Evolutionary conservation across 2,113 vertebrate species (phyloP).

Genomic region (Conger conger): DNA sequence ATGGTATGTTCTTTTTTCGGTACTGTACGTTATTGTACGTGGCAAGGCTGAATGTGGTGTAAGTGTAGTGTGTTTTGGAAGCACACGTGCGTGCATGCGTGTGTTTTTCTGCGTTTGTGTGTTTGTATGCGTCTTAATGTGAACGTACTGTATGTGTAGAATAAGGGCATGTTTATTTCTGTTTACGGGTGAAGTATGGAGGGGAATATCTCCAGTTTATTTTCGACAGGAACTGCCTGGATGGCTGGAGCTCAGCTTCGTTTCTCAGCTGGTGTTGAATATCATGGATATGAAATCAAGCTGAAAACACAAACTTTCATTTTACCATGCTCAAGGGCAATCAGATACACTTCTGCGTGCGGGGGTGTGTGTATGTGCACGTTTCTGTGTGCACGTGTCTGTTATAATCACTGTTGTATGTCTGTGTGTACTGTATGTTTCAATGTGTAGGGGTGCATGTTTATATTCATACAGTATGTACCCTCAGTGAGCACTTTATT

Average conservation of each 20-base stretch:
- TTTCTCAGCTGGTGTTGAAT: background rate
- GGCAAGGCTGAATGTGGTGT: no score
- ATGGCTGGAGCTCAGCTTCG: background rate
- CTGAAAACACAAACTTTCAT: background rate
- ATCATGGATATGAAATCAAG: background rate
- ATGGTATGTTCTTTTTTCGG: no score
- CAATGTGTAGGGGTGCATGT: no score
- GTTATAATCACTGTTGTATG: constrained; percentile 26
- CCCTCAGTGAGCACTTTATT: no score
- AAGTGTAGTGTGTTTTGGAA: no score
- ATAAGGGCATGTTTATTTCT: background rate
- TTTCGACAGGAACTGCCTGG: background rate
- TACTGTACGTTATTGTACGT: no score
- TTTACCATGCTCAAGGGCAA: background rate
- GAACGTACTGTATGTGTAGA: background rate
- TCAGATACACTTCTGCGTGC: background rate
- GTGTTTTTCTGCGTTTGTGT: no score
- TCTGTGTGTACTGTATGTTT: no score
- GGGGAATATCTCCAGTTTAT: background rate
- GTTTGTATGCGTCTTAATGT: background rate
- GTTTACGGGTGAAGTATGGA: background rate
- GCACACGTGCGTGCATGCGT: no score
- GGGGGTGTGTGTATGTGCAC: background rate
- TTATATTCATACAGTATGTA: no score
- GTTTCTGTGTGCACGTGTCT: constrained; percentile 38